Base-by-base conservation (phyloP, 1,140 invertebrate genomes). In the Cotesia glomerata region DNA sequence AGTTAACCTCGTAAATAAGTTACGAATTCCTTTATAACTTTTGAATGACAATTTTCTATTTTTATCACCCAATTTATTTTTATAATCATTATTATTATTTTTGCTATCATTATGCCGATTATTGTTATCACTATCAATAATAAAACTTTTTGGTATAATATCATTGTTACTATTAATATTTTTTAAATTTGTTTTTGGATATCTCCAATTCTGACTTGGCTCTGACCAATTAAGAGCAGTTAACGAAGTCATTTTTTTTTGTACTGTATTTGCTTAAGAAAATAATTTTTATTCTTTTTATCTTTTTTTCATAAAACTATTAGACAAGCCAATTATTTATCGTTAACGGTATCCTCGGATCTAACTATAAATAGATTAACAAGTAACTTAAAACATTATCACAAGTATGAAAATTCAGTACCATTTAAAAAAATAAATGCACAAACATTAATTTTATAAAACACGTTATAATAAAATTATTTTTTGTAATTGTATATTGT, bases 1-100 rank as follows among this genome's bases (percentile, higher is more conserved):
- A 14, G 79, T 77, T 52, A 86, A 59, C 36, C 80, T 76, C 5
- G 81, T 72, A 16, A 87, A 78, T 64, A 86, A 86, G 61, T 85
- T 86, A 77, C 82, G 85, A 70, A 87, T 84, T 35, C 84, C 86
- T 79, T 87, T 87, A 72, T 86, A 87, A 58, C 82, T 76, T 13
- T 76, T 82, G 58, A 80, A 79, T 16, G 80, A 69, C 35, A 83
- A 81, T 5, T 85, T 84, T 73, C 79, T 80, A 54, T 75, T 79
- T 14, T 82, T 62, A 26, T 82, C 79, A 80, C 73, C 51, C 79
- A 84, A 58, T 85, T 85, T 8, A 79, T 79, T 64, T 82, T 85
- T 7, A 78, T 78, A 36, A 74, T 76, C 14, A 79, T 78, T 16
- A 36, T 32, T 51, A 8, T 5, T 73, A 69, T 62, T 79, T 81